Base-by-base conservation (phyloP, 2,797 vertebrate genomes). In the Enteromius afrohamiltoni region DNA sequence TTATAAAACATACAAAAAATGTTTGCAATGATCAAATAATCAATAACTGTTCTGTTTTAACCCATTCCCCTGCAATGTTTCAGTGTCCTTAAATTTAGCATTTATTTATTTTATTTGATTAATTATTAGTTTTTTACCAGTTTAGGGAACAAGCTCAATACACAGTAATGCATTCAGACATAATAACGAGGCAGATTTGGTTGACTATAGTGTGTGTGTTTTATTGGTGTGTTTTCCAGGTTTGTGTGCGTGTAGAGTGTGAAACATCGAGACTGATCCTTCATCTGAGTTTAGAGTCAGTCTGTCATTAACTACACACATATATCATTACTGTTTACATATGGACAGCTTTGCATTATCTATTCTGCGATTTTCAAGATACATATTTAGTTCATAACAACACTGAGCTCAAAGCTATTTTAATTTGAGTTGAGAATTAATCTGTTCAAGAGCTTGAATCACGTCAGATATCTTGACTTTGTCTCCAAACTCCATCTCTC, bases 401-500 rank as follows among this genome's bases (percentile, higher is more conserved):
- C 51, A 26, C 7, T 58, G 6, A 53, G 37, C 11, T 14, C 88
- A 19, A 21, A 55, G 3, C 31, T 91, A 89, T 74, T 85, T 87
- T n/a, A 9, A 70, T 19, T 82, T 11, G 3, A 91, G 29, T 7
- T 92, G 88, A 49, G 21, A 80, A 62, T 92, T 86, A 74, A 98
- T 95, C 91, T 91, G 95, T 88, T 90, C 92, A 47, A 89, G 95
- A 87, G 97, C 97, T 90, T 91, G 91, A 88, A 97, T 91, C 85
- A 98, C 96, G 64, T 96, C 93, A 1, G 85, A 87, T 82, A 77
- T 91, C 87, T 95, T 94, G 82, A 96, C 96, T 92, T 96, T 96
- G 88, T 98, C 96, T 87, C 97, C 97, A 92, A 98, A 98, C 90
- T 98, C 96, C 73, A 93, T 95, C 89, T 99, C 97, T 88, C 95